Conservation (phyloP, 2,888 invertebrate genomes). For the Piscicola geometra region DNA sequence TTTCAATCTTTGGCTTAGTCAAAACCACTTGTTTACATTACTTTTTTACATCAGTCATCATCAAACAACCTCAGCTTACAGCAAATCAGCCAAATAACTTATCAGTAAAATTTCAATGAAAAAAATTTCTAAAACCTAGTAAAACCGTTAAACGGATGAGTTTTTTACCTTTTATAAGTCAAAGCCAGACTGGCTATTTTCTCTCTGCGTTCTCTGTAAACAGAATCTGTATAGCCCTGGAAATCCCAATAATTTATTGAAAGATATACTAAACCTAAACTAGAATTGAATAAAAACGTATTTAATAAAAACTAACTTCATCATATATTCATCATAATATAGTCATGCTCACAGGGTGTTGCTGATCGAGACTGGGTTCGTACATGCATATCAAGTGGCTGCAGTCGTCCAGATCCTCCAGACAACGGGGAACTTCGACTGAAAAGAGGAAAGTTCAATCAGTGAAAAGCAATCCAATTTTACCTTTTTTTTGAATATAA, state of each 20-base stretch:
- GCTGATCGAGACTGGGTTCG: conserved; percentile 81
- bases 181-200: conserved; percentile 93
- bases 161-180: conserved; percentile 76
- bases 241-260: conserved; percentile 10
- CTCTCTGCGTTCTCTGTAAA: conserved; percentile 78
- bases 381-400: conserved; percentile 95
- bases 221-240: conserved; percentile 80
- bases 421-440: conserved; percentile 87
- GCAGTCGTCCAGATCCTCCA: conserved; percentile 80
- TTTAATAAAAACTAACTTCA: no score
- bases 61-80: no score
- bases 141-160: not conserved
- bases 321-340: no score
- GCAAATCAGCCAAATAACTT: no score
- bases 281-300: no score
- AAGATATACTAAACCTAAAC: no score
- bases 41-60: no score
- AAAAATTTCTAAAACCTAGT: not conserved
- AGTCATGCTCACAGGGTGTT: conserved; percentile 83
- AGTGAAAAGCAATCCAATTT: not conserved
- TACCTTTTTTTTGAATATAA: not conserved
- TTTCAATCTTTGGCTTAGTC: no score
- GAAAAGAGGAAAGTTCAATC: not conserved
- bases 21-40: no score
- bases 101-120: no score